Conservation (phyloP, 2,113 vertebrate genomes). For the Phalacrocorax carbo region DNA sequence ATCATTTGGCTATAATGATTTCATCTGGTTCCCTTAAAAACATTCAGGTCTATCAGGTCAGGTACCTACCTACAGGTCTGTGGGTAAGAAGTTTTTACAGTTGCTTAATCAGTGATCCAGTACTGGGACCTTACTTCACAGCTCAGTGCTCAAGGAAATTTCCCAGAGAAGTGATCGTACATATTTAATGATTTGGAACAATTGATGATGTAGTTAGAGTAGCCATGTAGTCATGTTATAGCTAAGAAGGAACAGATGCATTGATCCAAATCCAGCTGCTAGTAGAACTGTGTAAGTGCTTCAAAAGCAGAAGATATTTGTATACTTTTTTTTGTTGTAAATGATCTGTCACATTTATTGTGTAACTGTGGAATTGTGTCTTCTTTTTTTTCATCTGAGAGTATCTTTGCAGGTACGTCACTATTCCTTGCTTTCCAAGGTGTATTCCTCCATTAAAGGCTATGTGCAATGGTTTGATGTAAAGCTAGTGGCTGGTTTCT, state of each 20-base stretch:
- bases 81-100: background rate
- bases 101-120: background rate
- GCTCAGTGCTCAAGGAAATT: background rate
- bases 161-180: background rate
- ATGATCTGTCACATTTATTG: background rate
- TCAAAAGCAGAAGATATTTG: background rate
- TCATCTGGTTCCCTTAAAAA: background rate
- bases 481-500: background rate
- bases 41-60: background rate
- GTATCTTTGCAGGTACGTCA: background rate
- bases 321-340: background rate
- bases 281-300: background rate
- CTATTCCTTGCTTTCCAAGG: background rate
- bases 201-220: background rate
- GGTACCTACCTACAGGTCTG: background rate
- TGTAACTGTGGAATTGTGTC: background rate
- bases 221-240: background rate
- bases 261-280: background rate
- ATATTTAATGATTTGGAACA: background rate
- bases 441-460: background rate
- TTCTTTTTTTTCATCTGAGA: background rate
- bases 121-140: background rate
- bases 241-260: background rate
- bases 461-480: background rate
- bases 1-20: background rate